A percentile compares a stretch with the other conserved stretches of the same genome.
Evolutionary conservation across 2,797 vertebrate genomes (phyloP).

Genomic region (Sciurus vulgaris): DNA sequence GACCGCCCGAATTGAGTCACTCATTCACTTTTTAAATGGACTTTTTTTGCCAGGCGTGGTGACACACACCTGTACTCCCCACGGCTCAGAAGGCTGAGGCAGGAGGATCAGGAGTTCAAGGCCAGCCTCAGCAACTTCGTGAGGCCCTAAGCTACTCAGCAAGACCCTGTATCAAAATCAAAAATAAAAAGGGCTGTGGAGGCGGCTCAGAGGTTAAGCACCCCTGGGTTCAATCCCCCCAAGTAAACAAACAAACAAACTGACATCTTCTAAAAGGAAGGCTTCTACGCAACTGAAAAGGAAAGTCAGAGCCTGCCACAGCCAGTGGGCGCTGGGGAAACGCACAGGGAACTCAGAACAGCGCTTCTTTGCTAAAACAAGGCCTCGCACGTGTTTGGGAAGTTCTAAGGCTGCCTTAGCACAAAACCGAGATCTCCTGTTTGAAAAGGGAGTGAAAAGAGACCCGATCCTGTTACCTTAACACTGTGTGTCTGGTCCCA

Average conservation of each 20-base stretch:
- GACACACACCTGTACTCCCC: no score
- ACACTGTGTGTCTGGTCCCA: background rate
- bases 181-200: no score
- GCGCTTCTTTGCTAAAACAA: background rate
- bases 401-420: background rate
- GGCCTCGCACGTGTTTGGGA: background rate
- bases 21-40: background rate
- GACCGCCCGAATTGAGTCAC: background rate
- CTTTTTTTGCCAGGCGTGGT: no score
- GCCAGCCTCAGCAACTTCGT: no score
- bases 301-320: conserved; percentile 5
- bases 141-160: no score
- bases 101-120: no score
- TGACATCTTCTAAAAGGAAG: conserved; percentile 16
- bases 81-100: no score
- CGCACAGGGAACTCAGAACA: background rate
- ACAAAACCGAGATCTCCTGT: conserved; percentile 37
- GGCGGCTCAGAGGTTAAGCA: no score
- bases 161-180: no score
- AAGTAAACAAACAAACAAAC: no score
- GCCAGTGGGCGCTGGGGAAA: background rate
- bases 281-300: background rate
- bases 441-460: background rate
- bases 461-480: background rate
- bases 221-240: no score